Evolutionary conservation across 2,888 invertebrate genomes (phyloP).

Genomic region (Scaptomyza tumidula): DNA sequence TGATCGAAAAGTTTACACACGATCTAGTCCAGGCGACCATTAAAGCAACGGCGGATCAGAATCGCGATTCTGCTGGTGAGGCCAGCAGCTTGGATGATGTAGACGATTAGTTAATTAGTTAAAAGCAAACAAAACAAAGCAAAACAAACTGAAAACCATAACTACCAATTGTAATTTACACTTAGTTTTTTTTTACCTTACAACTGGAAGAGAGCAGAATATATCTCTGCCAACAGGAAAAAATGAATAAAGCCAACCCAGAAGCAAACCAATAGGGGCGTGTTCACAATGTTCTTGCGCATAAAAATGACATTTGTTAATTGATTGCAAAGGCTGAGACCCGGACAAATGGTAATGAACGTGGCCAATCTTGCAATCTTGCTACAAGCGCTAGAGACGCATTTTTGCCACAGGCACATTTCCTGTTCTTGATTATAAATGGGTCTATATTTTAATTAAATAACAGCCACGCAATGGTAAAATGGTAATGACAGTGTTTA

Average conservation of each 20-base stretch:
- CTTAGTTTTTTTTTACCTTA: conserved; percentile 29
- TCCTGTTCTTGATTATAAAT: conserved; percentile 51
- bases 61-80: conserved; percentile 30
- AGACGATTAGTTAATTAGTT: conserved; percentile 45
- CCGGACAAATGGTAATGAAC: conserved; percentile 29
- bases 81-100: conserved; percentile 51
- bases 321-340: conserved; percentile 22
- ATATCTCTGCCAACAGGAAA: conserved; percentile 15
- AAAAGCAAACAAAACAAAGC: conserved; percentile 12
- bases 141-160: conserved; percentile 1
- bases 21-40: conserved; percentile 82
- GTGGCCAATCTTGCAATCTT: conserved; percentile 17
- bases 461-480: conserved; percentile 56
- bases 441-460: conserved; percentile 73
- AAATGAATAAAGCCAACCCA: conserved; percentile 36
- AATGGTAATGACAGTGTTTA: conserved; percentile 63
- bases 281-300: conserved; percentile 20
- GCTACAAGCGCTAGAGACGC: conserved; percentile 12
- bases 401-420: conserved; percentile 19
- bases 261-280: conserved; percentile 16
- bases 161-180: conserved; percentile 32
- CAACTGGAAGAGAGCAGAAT: conserved; percentile 2
- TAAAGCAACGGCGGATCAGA: conserved; percentile 1
- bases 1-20: conserved; percentile 83
- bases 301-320: conserved; percentile 35